Evolutionary conservation across 2,888 invertebrate species (phyloP).

Genomic region (Cephonodes hylas): DNA sequence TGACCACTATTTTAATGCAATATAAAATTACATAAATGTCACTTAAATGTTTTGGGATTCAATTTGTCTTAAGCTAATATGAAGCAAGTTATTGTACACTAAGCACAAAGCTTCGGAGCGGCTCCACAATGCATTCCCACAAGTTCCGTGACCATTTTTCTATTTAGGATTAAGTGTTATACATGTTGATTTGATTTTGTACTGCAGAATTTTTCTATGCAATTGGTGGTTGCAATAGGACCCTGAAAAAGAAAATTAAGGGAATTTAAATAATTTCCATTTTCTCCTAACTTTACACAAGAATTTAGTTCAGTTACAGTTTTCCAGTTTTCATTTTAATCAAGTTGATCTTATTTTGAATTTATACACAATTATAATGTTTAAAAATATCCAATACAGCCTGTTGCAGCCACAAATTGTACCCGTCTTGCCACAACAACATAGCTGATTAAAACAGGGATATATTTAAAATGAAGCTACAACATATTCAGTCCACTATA

Average conservation of each 20-base stretch:
- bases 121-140: conserved; percentile 5
- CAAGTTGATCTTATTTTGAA: too few species aligned
- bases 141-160: conserved; percentile 9
- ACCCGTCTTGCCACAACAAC: not conserved
- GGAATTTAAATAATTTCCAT: not conserved
- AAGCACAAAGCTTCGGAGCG: not conserved
- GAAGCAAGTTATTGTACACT: not conserved
- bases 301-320: not conserved
- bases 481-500: too few species aligned
- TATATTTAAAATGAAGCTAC: not conserved
- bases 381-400: not conserved
- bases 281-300: not conserved
- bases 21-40: not conserved
- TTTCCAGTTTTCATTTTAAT: not conserved
- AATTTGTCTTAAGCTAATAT: too few species aligned
- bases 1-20: too few species aligned
- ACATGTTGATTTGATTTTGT: conserved; percentile 6
- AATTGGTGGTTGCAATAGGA: conserved; percentile 17
- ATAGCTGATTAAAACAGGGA: not conserved
- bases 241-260: not conserved
- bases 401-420: not conserved
- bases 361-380: not conserved
- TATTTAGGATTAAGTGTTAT: conserved; percentile 17
- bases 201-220: conserved; percentile 17
- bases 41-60: too few species aligned